Evolutionary conservation across 2,888 invertebrate genomes (phyloP).

Genomic region (Amblyjoppa fuscipennis): DNA sequence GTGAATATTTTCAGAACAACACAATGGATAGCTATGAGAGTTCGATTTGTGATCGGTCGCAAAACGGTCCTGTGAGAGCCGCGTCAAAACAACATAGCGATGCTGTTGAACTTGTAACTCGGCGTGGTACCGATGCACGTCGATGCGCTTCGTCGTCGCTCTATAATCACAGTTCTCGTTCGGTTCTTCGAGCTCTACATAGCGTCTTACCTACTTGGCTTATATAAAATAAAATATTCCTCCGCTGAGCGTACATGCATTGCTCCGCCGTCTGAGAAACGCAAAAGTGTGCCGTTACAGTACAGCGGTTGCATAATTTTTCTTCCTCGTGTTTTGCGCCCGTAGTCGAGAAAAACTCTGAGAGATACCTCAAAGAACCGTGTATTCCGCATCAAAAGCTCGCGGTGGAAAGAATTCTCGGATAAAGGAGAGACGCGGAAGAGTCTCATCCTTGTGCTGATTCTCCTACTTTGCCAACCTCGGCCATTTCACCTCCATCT

Average conservation of each 20-base stretch:
- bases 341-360: not conserved
- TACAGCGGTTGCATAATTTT: slow-evolving; percentile 20
- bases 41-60: no score
- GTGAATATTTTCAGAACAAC: not conserved
- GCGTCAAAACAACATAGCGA: not conserved
- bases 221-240: slow-evolving; percentile 40
- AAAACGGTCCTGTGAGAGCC: no score
- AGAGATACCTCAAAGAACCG: slow-evolving; percentile 38
- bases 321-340: slow-evolving; percentile 14
- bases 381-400: slow-evolving; percentile 35
- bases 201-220: not conserved
- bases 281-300: slow-evolving; percentile 16
- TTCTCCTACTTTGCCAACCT: not conserved
- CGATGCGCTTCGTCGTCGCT: slow-evolving; percentile 34
- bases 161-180: slow-evolving; percentile 30
- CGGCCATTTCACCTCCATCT: slow-evolving; percentile 19
- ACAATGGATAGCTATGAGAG: not conserved
- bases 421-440: not conserved
- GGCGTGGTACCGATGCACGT: not conserved
- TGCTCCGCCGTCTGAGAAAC: slow-evolving; percentile 17
- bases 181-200: slow-evolving; percentile 4
- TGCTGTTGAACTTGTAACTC: slow-evolving; percentile 20
- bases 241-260: not conserved
- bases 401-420: slow-evolving; percentile 23
- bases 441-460: slow-evolving; percentile 26